Conservation (phyloP, 35 echinoderm and acorn worm species). For the Apostichopus californicus region DNA sequence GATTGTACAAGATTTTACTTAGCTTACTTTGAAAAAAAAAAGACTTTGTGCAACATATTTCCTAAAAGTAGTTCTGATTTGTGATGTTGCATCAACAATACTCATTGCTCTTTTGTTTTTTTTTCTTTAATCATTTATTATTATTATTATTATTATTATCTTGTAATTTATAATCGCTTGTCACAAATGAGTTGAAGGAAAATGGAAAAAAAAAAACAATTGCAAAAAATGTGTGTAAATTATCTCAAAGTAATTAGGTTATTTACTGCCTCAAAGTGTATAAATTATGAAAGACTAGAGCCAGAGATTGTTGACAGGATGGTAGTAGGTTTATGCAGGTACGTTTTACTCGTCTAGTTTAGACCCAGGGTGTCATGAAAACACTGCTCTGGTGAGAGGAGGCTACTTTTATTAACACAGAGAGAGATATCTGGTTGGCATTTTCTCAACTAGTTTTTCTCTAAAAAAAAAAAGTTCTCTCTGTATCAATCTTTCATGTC, state of each 20-base stretch:
- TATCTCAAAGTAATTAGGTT: slow-evolving; percentile 28
- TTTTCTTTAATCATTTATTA: not conserved
- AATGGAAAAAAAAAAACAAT: not conserved
- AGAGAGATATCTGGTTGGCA: not conserved
- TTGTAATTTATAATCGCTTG: slow-evolving; percentile 47
- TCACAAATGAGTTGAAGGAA: slow-evolving; percentile 13
- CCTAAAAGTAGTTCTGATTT: not conserved
- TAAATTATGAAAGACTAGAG: slow-evolving; percentile 22
- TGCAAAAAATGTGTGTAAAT: slow-evolving; percentile 37
- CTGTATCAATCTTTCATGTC: slow-evolving; percentile 45
- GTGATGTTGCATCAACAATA: not conserved
- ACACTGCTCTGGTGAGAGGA: not conserved
- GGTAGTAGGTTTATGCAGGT: not conserved
- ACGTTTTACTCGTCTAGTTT: not conserved
- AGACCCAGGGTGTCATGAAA: not conserved
- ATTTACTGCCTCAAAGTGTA: slow-evolving; percentile 48
- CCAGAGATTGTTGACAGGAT: not conserved
- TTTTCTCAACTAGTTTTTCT: slow-evolving; percentile 12
- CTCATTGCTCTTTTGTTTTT: not conserved
- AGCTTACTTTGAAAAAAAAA: not conserved
- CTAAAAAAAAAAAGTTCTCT: not conserved
- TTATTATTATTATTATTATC: not conserved
- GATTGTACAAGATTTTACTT: not conserved
- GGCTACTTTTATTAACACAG: slow-evolving; percentile 6
- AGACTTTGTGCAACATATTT: not conserved